A percentile compares a stretch with the other conserved stretches of the same genome.
Evolutionary conservation across 2,113 vertebrate species (phyloP).

Genomic region (Eurypyga helias): DNA sequence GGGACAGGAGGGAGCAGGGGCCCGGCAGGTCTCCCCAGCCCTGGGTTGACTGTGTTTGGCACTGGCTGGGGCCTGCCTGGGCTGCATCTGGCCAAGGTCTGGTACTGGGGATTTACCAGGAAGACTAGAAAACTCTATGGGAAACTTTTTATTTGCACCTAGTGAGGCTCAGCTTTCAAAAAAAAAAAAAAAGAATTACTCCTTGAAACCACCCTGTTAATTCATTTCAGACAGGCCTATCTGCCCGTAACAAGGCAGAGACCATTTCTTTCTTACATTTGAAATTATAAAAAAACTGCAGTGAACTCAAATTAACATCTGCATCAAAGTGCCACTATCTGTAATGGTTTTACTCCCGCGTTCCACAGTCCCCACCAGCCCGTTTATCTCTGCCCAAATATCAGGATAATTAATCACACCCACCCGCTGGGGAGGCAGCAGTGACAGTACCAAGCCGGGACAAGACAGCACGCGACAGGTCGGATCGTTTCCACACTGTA

Average conservation of each 20-base stretch:
- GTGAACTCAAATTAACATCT: not conserved
- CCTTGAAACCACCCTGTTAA: not conserved
- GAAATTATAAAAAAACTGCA: not conserved
- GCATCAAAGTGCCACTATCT: not conserved
- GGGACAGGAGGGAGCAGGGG: not conserved
- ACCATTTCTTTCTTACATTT: not conserved
- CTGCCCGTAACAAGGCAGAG: not conserved
- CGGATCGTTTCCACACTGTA: rapidly evolving
- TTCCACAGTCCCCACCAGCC: not conserved
- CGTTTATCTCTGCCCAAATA: not conserved
- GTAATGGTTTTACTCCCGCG: not conserved
- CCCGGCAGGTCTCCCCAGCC: rapidly evolving
- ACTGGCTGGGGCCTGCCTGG: not conserved
- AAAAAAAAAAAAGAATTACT: not conserved
- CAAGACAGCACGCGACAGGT: not conserved
- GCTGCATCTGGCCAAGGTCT: not conserved
- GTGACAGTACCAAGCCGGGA: rapidly evolving
- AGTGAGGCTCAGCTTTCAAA: not conserved
- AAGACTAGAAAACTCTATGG: not conserved
- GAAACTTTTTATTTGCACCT: not conserved
- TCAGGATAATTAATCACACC: not conserved
- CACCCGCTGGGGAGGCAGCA: not conserved
- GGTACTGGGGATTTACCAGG: not conserved
- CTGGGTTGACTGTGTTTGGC: rapidly evolving
- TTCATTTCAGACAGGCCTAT: not conserved